phyloP scores from a whole-genome alignment of 1,140 invertebrate genomes.

The Drosophila pruinosa region DNA sequence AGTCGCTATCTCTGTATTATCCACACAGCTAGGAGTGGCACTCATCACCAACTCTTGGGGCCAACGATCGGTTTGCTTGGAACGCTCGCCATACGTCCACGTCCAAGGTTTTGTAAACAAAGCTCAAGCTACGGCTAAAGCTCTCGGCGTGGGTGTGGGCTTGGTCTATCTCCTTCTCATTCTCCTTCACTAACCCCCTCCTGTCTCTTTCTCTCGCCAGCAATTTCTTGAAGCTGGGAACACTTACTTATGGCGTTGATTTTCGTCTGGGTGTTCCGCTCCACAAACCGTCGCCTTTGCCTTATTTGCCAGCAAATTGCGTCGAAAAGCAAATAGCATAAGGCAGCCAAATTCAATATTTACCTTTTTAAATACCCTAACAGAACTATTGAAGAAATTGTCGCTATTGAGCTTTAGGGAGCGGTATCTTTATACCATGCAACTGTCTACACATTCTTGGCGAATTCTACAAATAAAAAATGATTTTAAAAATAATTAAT shows the following conservation, averaged over 20 bases:
- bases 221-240: conserved; percentile 33
- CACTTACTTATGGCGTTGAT: conserved; percentile 20
- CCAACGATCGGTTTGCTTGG: conserved; percentile 39
- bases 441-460: neutral
- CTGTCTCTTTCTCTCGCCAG: neutral
- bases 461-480: neutral
- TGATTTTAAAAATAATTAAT: too few relatives aligned
- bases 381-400: neutral
- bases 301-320: conserved; percentile 13
- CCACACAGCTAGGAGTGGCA: conserved; percentile 69
- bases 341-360: conserved; percentile 7
- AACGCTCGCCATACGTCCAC: conserved; percentile 30
- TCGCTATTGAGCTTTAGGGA: neutral
- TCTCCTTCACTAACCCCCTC: neutral
- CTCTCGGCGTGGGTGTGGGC: conserved; percentile 64
- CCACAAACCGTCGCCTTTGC: conserved; percentile 50
- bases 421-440: neutral
- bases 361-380: neutral
- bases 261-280: conserved; percentile 57
- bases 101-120: conserved; percentile 78
- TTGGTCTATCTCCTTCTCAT: conserved; percentile 5
- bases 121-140: conserved; percentile 27
- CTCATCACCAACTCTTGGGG: conserved; percentile 64
- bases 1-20: conserved; percentile 16
- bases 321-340: neutral